Conservation (phyloP, 2,888 invertebrate species). For the Rhimphoctona megacephalus region DNA sequence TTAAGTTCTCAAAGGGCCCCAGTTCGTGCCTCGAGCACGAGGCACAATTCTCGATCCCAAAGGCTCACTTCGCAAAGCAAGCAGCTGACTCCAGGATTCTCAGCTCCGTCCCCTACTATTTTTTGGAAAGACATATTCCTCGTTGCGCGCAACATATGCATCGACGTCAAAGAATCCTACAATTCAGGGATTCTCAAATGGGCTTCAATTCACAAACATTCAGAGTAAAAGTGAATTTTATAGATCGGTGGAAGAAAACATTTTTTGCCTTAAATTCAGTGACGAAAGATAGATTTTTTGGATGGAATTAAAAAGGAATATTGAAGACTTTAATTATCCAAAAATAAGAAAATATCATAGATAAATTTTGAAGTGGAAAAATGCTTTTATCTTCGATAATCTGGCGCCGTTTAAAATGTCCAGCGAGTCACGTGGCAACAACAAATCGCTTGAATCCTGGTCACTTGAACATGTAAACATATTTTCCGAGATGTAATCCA, state of each 20-base stretch:
- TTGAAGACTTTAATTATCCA: neutral
- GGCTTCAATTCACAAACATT: neutral
- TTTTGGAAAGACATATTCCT: neutral
- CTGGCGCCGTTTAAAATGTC: neutral
- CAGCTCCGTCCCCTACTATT: slow-evolving; percentile 65
- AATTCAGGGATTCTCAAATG: slow-evolving; percentile 71
- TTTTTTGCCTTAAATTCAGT: neutral
- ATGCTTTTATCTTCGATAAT: neutral
- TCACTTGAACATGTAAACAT: slow-evolving; percentile 61
- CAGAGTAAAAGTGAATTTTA: neutral
- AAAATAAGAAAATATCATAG: neutral
- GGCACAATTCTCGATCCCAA: slow-evolving; percentile 62
- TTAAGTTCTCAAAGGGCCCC: slow-evolving; percentile 43
- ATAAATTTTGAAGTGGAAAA: neutral
- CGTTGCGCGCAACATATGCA: slow-evolving; percentile 12
- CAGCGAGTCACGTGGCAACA: slow-evolving; percentile 28
- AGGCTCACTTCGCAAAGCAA: slow-evolving; percentile 81
- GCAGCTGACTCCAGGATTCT: slow-evolving; percentile 81
- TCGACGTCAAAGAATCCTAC: slow-evolving; percentile 52
- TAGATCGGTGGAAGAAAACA: neutral
- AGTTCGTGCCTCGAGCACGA: slow-evolving; percentile 6
- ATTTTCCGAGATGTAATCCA: slow-evolving; percentile 19
- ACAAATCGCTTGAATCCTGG: slow-evolving; percentile 73
- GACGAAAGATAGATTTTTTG: neutral
- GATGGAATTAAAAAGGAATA: neutral